phyloP scores from a whole-genome alignment of 2,113 vertebrate species.

The Pipa parva region DNA sequence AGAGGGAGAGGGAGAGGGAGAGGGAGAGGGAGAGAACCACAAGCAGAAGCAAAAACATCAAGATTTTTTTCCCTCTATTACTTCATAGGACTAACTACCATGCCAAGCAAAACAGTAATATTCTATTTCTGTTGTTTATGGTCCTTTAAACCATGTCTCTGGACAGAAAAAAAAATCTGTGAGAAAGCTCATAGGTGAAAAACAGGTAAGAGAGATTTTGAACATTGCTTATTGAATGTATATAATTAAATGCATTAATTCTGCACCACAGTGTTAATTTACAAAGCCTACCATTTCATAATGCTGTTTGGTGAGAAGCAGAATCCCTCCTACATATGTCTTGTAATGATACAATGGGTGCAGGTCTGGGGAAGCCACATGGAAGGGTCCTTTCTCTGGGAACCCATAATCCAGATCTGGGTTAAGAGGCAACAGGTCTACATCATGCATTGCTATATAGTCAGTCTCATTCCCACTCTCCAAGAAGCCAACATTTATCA shows the following conservation, averaged over 20 bases:
- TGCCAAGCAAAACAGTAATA: too few species aligned
- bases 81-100: too few species aligned
- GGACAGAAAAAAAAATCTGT: too few species aligned
- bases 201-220: neutral
- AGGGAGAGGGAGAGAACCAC: too few species aligned
- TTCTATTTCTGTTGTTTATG: too few species aligned
- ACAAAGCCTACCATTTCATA: slow-evolving; percentile 75
- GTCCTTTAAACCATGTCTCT: too few species aligned
- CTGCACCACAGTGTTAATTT: neutral
- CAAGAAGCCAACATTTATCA: slow-evolving; percentile 90
- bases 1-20: too few species aligned
- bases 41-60: too few species aligned
- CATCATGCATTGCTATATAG: slow-evolving; percentile 97
- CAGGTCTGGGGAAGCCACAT: slow-evolving; percentile 89
- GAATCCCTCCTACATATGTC: slow-evolving; percentile 92
- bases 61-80: too few species aligned
- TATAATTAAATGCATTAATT: too few species aligned
- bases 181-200: too few species aligned
- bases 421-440: slow-evolving; percentile 90
- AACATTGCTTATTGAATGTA: too few species aligned
- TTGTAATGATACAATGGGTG: slow-evolving; percentile 96
- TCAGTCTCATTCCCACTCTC: slow-evolving; percentile 92
- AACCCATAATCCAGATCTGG: slow-evolving; percentile 88
- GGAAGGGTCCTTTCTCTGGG: slow-evolving; percentile 86
- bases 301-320: slow-evolving; percentile 91